Evolutionary conservation across 2,888 invertebrate genomes (phyloP), one percentile per base, ranked within the genome.

Genomic region (Drosophila helvetica): DNA sequence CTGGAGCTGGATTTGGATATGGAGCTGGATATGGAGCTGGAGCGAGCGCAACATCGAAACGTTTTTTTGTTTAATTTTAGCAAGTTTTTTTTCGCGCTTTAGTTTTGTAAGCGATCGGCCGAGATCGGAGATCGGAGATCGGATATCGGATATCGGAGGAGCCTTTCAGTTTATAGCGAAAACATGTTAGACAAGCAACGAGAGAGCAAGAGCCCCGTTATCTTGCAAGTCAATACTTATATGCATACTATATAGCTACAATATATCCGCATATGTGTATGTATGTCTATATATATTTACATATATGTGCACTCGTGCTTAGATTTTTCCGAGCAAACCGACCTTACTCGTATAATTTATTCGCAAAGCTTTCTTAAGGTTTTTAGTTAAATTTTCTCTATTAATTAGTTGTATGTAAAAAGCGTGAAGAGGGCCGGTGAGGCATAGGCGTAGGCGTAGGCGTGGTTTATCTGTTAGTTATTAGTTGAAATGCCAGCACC

Each of bases 141-240:
- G 27, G 19, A 46, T 22, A 63, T 10, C 6, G 54, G 54, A 30
- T 19, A 47, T 22, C 56, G 33, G 6, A 25, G 67, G 62, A 38
- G 69, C 64, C 72, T 74, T 81, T 79, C 79, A 81, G 80, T 81
- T 84, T 60, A 84, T 81, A 84, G 80, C 74, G 60, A 81, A 79
- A 48, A 54, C 18, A 52, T 38, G 55, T 48, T 30, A 33, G 58
- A 53, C 25, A 18, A 25, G 19, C 38, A 60, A n/a, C n/a, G 48
- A 43, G 58, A 25, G 58, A 54, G 67, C 66, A 51, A 66, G 65
- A 48, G 22, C n/a, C 51, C 53, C 65, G 43, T 65, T n/a, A 45
- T 61, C 65, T 65, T 66, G 65, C 66, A 66, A 66, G 65, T 66
- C 67, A 67, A 57, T 53, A 62, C 58, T 54, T 66, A 65, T 53